These are phyloP conservation scores for Zootoca vivipara DNA, from an alignment of 2,113 vertebrate genomes.

Conservation along the genomic window DNA sequence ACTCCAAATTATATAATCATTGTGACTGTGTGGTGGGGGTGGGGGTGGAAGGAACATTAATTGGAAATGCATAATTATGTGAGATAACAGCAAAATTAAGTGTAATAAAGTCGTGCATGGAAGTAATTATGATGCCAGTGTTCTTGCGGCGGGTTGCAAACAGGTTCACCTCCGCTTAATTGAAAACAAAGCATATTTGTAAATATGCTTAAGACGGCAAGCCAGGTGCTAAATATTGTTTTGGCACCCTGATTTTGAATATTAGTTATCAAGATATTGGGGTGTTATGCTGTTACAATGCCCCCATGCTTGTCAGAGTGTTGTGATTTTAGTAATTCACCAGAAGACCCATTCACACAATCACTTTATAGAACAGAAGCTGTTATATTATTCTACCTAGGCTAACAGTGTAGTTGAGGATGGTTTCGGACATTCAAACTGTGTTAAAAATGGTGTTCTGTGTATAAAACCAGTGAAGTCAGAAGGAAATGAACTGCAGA, in stretches of 20 bases:
- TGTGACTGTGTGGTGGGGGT: not conserved
- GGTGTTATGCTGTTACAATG: not conserved
- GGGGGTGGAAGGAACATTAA: not conserved
- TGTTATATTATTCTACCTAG: not conserved
- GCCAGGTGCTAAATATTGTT: constrained; percentile 13
- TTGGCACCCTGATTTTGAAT: constrained; percentile 1
- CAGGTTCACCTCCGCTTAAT: constrained; percentile 22
- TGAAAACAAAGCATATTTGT: constrained; percentile 40
- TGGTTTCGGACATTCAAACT: not conserved
- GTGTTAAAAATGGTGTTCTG: not conserved
- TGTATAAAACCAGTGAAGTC: too few relatives aligned
- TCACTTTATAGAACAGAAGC: not conserved
- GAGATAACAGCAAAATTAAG: constrained; percentile 47
- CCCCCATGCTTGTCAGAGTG: not conserved
- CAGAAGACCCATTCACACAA: not conserved
- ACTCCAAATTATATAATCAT: constrained; percentile 40
- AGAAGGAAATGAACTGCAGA: too few relatives aligned
- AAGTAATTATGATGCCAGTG: constrained; percentile 30
- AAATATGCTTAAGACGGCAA: constrained; percentile 9
- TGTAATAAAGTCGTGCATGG: constrained; percentile 35
- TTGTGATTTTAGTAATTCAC: not conserved
- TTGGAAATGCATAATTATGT: constrained; percentile 46
- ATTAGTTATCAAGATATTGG: not conserved
- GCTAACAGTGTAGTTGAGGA: not conserved
- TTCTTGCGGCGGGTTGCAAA: constrained; percentile 13